Evolutionary conservation across 1,140 invertebrate species (phyloP).

Genomic region (Scylla paramamosain): DNA sequence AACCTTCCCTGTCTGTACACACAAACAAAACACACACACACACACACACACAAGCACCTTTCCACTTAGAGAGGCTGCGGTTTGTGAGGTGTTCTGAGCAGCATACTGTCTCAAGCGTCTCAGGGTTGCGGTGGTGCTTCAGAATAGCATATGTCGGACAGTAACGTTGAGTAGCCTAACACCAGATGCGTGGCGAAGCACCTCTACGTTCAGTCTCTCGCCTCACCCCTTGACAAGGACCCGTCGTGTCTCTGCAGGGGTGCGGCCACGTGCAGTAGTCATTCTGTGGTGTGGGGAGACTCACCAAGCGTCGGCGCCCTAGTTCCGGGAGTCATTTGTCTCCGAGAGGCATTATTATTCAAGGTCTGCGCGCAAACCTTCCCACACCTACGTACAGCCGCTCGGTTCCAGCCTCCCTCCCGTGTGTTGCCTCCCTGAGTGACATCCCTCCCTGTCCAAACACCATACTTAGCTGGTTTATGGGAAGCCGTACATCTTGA

Average conservation of each 20-base stretch:
- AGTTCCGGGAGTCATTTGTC: conserved; percentile 28
- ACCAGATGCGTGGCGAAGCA: not conserved
- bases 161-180: not conserved
- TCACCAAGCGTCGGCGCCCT: not conserved
- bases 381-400: not conserved
- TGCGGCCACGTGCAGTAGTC: not conserved
- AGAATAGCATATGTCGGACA: not conserved
- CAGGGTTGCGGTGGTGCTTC: not conserved
- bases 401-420: not conserved
- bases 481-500: not conserved
- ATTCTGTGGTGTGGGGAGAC: not conserved
- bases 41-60: no score
- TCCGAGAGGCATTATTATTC: conserved; percentile 29
- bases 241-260: not conserved
- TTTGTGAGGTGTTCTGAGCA: not conserved
- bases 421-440: not conserved
- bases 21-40: no score
- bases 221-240: not conserved
- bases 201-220: not conserved
- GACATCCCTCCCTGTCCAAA: not conserved
- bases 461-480: not conserved
- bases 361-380: conserved; percentile 2
- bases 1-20: no score
- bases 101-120: not conserved
- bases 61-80: not conserved